Base-by-base conservation (phyloP, 2,113 vertebrate genomes). In the Chlorodrepanis virens region DNA sequence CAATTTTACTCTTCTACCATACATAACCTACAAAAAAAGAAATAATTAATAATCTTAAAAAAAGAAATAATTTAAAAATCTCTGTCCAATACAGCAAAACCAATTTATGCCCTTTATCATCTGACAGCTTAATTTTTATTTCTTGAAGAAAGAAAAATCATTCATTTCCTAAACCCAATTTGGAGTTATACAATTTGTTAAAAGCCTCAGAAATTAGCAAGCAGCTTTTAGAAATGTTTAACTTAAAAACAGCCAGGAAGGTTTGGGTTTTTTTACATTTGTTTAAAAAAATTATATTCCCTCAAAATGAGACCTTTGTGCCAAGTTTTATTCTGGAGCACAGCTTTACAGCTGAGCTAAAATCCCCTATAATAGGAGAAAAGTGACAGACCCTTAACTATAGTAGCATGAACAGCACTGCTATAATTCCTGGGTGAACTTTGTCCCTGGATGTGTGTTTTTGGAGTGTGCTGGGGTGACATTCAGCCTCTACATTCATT, bases 401-500 rank as follows among this genome's bases (percentile, higher is more conserved):
- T 57, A 95, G 95, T 97, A 91, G 84, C 33, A 83, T 59, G 90
- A 94, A 93, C 79, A 92, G 95, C 63, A 33, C 60, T 47, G 96
- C 23, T 57, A 87, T 91, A 94, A 95, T 95, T 96, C 94, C 97
- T 77, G 94, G 70, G 56, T 98, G 98, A 98, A 97, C 98, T 98
- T 97, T 98, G 97, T 98, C 97, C 97, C 96, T 65, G 96, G 96
- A 95, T 95, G 97, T 97, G 97, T 98, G 98, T 97, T 97, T 98
- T 97, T 98, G 98, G 97, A 98, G 97, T 85, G 83, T 96, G 98
- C 97, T 57, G 89, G 97, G 98, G 97, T 98, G 98, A 98, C 98
- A 98, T 97, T 97, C 97, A 98, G 98, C 96, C 97, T 98, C 97
- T 94, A 96, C 97, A 95, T 98, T 98, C 98, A 97, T 98, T 98